Conservation (phyloP, 1,140 invertebrate species). For the Drosophila ironensis region DNA sequence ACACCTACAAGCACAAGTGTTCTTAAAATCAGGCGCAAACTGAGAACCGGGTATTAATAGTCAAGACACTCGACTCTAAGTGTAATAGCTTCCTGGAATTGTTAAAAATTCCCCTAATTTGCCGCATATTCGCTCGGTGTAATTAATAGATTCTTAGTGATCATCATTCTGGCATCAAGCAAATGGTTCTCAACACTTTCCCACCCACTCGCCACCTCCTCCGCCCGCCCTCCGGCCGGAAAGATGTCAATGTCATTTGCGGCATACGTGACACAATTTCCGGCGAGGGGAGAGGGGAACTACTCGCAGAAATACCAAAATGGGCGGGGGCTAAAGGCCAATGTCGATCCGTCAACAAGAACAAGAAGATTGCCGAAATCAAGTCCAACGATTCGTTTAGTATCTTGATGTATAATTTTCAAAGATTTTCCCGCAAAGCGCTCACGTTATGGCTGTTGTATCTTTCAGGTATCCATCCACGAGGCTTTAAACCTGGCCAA, state of each 20-base stretch:
- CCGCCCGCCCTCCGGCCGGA: background rate
- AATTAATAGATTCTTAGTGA: constrained; percentile 21
- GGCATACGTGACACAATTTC: constrained; percentile 31
- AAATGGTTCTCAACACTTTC: constrained; percentile 20
- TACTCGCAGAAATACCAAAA: background rate
- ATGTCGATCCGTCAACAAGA: background rate
- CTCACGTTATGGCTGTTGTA: background rate
- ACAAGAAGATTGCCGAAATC: background rate
- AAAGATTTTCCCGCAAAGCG: background rate
- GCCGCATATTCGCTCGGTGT: background rate
- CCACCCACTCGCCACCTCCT: background rate
- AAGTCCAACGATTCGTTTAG: background rate
- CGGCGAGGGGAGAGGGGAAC: background rate
- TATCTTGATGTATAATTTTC: background rate
- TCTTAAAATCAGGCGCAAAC: too few relatives aligned
- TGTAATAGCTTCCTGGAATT: too few relatives aligned
- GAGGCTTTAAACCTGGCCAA: constrained; percentile 39
- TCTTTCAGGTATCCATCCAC: constrained; percentile 49
- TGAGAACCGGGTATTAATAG: too few relatives aligned
- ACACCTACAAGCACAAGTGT: too few relatives aligned
- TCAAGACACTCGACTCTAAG: too few relatives aligned
- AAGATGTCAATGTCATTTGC: constrained; percentile 21
- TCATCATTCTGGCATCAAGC: constrained; percentile 7
- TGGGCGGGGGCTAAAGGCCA: background rate
- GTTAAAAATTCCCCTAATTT: background rate